These are phyloP conservation scores for Lycaon pictus DNA, from an alignment of 2,113 vertebrate species.

Conservation along the genomic window DNA sequence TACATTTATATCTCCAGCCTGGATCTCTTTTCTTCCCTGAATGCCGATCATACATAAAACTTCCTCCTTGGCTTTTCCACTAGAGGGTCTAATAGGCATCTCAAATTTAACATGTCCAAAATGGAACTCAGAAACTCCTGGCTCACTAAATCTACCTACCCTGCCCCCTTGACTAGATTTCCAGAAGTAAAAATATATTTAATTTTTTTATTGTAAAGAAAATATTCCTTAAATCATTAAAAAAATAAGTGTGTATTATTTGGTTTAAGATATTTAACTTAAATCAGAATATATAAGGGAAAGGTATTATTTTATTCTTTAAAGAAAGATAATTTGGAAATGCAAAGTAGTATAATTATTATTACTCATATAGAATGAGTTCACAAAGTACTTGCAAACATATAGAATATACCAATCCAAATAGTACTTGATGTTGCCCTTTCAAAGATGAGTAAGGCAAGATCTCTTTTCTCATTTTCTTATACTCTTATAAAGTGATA, in stretches of 20 bases:
- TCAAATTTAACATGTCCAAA: not conserved
- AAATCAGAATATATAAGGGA: not conserved
- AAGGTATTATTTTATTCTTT: not conserved
- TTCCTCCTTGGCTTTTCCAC: not conserved
- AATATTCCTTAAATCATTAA: not conserved
- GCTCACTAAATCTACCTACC: not conserved
- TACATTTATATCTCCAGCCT: not conserved
- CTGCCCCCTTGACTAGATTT: not conserved
- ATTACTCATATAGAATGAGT: not conserved
- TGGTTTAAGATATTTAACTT: not conserved
- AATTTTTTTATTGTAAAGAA: not conserved
- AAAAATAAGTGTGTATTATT: not conserved
- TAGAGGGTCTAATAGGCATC: not conserved
- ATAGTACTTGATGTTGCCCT: not conserved
- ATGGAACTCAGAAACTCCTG: not conserved
- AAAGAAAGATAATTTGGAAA: not conserved
- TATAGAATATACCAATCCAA: not conserved
- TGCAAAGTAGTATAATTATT: not conserved
- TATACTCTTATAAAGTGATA: not conserved
- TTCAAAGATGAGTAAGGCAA: not conserved
- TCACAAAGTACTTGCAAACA: not conserved
- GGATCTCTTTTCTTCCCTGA: not conserved
- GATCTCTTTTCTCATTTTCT: not conserved
- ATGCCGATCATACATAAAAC: not conserved
- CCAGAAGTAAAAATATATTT: not conserved